phyloP scores from a whole-genome alignment of 1,140 invertebrate genomes.

The Drosophila novamexicana region DNA sequence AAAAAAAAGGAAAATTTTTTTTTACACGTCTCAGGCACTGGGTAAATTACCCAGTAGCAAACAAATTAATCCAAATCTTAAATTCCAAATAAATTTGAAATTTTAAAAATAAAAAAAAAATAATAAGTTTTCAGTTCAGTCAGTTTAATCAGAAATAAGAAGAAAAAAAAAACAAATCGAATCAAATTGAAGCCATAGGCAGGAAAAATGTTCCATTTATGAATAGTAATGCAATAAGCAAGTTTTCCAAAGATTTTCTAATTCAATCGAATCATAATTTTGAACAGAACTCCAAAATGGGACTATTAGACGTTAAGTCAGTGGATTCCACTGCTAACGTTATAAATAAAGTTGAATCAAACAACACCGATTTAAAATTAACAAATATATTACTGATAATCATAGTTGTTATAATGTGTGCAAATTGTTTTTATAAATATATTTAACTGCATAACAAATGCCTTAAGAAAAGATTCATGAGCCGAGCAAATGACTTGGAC shows the following conservation, averaged over 20 bases:
- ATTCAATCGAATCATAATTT: slow-evolving; percentile 3
- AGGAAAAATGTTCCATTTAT: slow-evolving; percentile 5
- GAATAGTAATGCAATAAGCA: slow-evolving; percentile 9
- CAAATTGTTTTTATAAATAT: neutral
- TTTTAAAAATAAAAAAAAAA: neutral
- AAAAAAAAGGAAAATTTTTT: no score
- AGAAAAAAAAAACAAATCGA: neutral
- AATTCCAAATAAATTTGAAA: neutral
- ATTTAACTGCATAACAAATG: slow-evolving; percentile 3
- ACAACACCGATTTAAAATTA: no score
- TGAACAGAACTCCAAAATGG: no score
- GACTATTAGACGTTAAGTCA: neutral
- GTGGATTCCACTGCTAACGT: no score
- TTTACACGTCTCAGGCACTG: no score
- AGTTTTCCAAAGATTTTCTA: slow-evolving; percentile 15
- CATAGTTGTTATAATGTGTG: neutral
- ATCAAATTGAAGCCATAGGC: slow-evolving; percentile 6
- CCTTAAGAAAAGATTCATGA: neutral
- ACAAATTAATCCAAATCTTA: no score
- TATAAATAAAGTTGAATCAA: no score
- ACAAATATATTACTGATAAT: no score
- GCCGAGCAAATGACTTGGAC: no score
- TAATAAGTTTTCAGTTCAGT: neutral
- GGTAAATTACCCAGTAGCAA: neutral
- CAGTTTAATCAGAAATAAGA: neutral